Evolutionary conservation across 2,113 vertebrate genomes (phyloP), one percentile per base, ranked within the genome.

Genomic region (Pungitius pungitius): DNA sequence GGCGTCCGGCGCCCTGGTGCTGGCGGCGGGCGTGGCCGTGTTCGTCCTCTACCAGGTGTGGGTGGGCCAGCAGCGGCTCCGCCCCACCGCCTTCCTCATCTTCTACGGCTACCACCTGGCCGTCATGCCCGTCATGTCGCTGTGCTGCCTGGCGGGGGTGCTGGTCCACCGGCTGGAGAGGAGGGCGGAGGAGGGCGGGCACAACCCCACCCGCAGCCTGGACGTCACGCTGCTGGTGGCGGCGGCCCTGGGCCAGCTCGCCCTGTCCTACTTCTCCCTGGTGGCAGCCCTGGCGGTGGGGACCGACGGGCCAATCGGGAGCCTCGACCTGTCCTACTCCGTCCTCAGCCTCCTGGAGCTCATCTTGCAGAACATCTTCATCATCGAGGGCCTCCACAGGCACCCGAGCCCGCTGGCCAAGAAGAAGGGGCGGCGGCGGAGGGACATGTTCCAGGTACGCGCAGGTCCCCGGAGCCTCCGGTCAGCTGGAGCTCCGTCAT

Each of bases 361-460:
- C 80, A 85, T 96, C 37, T 85, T 94, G 12, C 97, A 98, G 84
- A 98, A 96, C 22, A 80, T 97, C 87, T 98, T 98, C 85, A 96
- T 98, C 80, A 95, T 98, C 0, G 94, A 97, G 0, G 96, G 96
- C 20, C 94, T 98, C 64, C 94, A 96, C 78, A 83, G 94, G 13
- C 82, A 94, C 81, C 84, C 95, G 10, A 0, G 2, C 0, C 78
- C 65, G 8, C 47, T 43, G 35, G 2, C 1, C 7, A 73, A 0
- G 73, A 82, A 17, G 0, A 45, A 55, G 30, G 59, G 58, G 35
- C 52, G 47, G 1, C 20, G 6, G 0, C 42, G 3, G 14, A 45
- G 69, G 22, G 56, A 45, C 47, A 47, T 75, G 4, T 77, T 87
- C 24, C 86, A 86, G 85, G 90, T 89, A 65, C 27, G 35, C 58